Evolutionary conservation across 2,797 vertebrate species (phyloP).

Genomic region (Sebastes matsubarae): DNA sequence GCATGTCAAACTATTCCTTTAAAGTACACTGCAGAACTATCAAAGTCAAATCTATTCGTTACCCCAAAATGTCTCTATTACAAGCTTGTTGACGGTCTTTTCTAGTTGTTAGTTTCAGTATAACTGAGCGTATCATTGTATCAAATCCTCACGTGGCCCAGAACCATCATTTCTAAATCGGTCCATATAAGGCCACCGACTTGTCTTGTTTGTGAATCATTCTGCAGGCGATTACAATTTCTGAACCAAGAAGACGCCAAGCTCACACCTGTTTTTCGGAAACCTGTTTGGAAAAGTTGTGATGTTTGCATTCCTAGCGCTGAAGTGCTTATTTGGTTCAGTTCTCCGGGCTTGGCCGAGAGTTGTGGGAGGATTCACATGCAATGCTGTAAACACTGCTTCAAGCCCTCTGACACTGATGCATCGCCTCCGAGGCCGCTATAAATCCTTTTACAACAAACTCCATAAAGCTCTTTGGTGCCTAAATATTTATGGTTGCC

Average conservation of each 20-base stretch:
- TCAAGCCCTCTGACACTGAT: constrained; percentile 72
- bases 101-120: constrained; percentile 5
- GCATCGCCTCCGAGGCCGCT: constrained; percentile 72
- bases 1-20: not conserved
- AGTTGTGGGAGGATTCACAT: constrained; percentile 69
- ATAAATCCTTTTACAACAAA: constrained; percentile 88
- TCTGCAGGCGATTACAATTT: constrained; percentile 49
- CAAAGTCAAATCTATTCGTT: not conserved
- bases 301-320: constrained; percentile 75
- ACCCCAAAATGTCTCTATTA: not conserved
- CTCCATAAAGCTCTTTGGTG: constrained; percentile 85
- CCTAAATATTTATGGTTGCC: constrained; percentile 88
- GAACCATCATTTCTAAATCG: constrained; percentile 23
- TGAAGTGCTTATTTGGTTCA: constrained; percentile 81
- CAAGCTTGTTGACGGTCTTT: not conserved
- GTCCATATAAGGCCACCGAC: constrained; percentile 72
- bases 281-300: constrained; percentile 68
- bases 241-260: constrained; percentile 30
- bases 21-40: not conserved
- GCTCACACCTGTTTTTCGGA: constrained; percentile 82
- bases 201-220: constrained; percentile 68
- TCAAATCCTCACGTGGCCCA: constrained; percentile 11
- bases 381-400: constrained; percentile 74
- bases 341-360: constrained; percentile 63
- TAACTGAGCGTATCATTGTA: constrained; percentile 26